phyloP scores from a whole-genome alignment of 1,140 invertebrate genomes.

The Wasmannia auropunctata region DNA sequence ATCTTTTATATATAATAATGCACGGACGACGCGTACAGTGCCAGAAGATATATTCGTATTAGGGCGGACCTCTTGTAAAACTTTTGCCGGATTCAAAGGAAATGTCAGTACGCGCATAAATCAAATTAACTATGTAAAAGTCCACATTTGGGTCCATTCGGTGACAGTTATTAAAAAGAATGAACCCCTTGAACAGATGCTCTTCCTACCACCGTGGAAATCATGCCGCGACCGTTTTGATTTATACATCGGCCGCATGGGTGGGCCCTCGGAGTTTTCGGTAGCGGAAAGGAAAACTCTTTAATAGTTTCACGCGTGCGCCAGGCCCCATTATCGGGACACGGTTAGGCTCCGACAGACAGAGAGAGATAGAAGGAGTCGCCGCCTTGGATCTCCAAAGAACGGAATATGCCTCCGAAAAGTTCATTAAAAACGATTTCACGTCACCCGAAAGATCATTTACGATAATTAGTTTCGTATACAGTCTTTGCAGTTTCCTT shows the following conservation, averaged over 20 bases:
- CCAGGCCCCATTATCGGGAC: constrained; percentile 20
- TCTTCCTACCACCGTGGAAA: constrained; percentile 60
- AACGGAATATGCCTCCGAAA: constrained; percentile 7
- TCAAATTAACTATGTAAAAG: constrained; percentile 69
- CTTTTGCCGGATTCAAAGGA: constrained; percentile 31
- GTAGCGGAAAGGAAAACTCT: constrained; percentile 68
- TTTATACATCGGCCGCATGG: constrained; percentile 70
- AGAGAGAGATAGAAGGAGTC: too few species aligned
- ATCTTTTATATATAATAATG: constrained; percentile 11
- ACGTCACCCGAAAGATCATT: constrained; percentile 4
- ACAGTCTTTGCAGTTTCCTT: not conserved
- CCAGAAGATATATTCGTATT: constrained; percentile 13
- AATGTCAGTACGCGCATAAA: constrained; percentile 56
- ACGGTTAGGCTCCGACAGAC: constrained; percentile 38
- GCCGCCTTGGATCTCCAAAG: constrained; percentile 11
- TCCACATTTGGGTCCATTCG: constrained; percentile 51
- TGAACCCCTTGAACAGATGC: constrained; percentile 69
- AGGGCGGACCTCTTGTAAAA: constrained; percentile 21
- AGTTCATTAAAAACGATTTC: constrained; percentile 55
- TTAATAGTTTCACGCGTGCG: constrained; percentile 68
- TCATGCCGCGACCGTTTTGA: constrained; percentile 62
- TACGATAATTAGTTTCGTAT: not conserved
- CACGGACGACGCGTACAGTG: not conserved
- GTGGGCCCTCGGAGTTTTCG: constrained; percentile 67
- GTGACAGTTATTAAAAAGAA: constrained; percentile 73